Base-by-base conservation (phyloP, 2,797 vertebrate species). In the Pangasius krempfi region DNA sequence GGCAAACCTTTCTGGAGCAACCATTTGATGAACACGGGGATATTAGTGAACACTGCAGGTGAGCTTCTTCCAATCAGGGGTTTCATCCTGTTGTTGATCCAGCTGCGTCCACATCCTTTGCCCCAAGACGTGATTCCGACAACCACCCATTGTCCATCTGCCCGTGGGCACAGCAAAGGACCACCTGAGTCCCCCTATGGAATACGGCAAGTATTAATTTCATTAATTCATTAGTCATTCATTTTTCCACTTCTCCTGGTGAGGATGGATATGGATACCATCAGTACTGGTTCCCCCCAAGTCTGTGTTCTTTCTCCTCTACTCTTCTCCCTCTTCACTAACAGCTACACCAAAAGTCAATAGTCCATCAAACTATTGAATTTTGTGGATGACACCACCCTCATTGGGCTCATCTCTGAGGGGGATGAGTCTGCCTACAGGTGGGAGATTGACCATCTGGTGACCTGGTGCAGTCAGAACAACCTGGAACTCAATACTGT, bases 121-220 rank as follows among this genome's bases (percentile, higher is more conserved):
- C 97, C 97, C 97, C 97, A 98, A 84, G 97, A 98, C 16, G 97
- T 96, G 33, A 98, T 94, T 3, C 97, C 98, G 86, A 96, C 92
- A 0, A 95, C 94, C 44, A 95, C 96, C 97, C 96, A 97, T 56
- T 89, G 86, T 3, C 96, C 93, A 0, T 93, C 91, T 37, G 91
- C 94, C 64, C 95, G 93, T 0, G 16, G 91, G 92, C 98, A 98
- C 78, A 97, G 89, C n/a, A 99, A 94, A 33, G 97, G 96, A 9
- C 97, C 96, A 68, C 98, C 97, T 0, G 97, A 99, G 89, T 98
- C 97, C 60, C 97, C 97, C 98, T 99, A 89, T 2, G 88, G 84
- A 12, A 62, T n/a, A 18, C 25, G 10, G 7, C 4, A 54, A 70
- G 27, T 33, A 22, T 68, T 84, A 0, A 64, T 83, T 68, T 33